Conservation (phyloP, 2,888 invertebrate genomes). For the Monochamus alternatus region DNA sequence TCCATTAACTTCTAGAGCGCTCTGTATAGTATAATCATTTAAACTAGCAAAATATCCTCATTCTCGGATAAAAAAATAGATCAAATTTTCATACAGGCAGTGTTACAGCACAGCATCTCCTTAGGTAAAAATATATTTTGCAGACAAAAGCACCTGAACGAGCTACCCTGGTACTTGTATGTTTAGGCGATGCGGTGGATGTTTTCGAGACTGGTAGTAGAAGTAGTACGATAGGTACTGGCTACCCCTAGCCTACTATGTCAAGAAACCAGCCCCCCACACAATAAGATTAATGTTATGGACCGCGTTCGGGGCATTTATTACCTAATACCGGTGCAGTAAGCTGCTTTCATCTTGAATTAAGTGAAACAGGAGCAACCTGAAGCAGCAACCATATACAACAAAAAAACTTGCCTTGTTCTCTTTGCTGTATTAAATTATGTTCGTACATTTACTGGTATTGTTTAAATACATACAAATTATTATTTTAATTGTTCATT, state of each 20-base stretch:
- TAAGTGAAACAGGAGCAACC: background rate
- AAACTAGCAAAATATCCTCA: too few relatives aligned
- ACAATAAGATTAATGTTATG: slow-evolving; percentile 26
- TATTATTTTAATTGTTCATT: too few relatives aligned
- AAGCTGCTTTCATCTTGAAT: background rate
- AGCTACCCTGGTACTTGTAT: background rate
- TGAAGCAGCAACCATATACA: background rate
- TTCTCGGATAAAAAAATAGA: too few relatives aligned
- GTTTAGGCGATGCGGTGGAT: background rate
- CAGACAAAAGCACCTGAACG: background rate
- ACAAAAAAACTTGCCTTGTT: too few relatives aligned
- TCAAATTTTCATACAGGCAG: too few relatives aligned
- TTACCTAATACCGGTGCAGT: background rate
- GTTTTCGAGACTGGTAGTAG: background rate
- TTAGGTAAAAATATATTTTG: background rate
- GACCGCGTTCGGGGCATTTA: background rate
- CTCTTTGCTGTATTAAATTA: too few relatives aligned
- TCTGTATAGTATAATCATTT: too few relatives aligned
- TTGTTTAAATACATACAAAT: too few relatives aligned
- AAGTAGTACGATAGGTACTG: slow-evolving; percentile 6
- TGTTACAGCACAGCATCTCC: too few relatives aligned
- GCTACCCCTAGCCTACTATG: slow-evolving; percentile 11
- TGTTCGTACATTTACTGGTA: too few relatives aligned
- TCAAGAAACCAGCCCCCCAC: slow-evolving; percentile 2
- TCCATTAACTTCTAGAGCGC: too few relatives aligned